Conservation (phyloP, 2,888 invertebrate genomes). For the Melanchra persicariae region DNA sequence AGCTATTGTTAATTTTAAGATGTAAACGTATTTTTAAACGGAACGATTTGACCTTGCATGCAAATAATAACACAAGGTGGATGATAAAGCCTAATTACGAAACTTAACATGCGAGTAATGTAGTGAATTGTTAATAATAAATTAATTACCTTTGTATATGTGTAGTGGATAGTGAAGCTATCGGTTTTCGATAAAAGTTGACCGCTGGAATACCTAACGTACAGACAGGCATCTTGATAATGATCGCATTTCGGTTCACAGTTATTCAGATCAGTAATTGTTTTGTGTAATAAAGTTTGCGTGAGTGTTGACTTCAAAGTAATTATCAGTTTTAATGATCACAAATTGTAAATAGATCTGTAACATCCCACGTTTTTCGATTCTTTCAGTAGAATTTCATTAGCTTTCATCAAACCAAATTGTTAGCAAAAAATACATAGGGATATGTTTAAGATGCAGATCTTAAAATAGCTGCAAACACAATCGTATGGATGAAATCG, state of each 20-base stretch:
- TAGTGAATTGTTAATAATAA: slow-evolving; percentile 48
- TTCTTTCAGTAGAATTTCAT: background rate
- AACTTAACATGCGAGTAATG: slow-evolving; percentile 44
- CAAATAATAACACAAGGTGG: slow-evolving; percentile 42
- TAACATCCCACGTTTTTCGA: background rate
- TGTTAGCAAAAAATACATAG: background rate
- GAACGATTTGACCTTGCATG: slow-evolving; percentile 52
- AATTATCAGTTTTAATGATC: background rate
- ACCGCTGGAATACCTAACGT: slow-evolving; percentile 65
- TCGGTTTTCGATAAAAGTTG: slow-evolving; percentile 75
- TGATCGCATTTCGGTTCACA: slow-evolving; percentile 15
- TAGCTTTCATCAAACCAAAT: background rate
- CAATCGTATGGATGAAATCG: slow-evolving; percentile 22
- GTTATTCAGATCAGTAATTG: slow-evolving; percentile 25
- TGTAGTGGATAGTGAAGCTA: slow-evolving; percentile 63
- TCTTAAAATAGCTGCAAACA: slow-evolving; percentile 5
- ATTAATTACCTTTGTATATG: slow-evolving; percentile 43
- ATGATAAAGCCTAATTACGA: slow-evolving; percentile 46
- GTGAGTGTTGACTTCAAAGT: background rate
- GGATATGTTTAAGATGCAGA: background rate
- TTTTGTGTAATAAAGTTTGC: slow-evolving; percentile 3
- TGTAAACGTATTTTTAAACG: slow-evolving; percentile 6
- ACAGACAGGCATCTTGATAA: slow-evolving; percentile 40
- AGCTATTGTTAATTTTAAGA: background rate
- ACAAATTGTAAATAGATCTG: background rate